Base-by-base conservation (phyloP, 2,113 vertebrate species). In the Oostethus manadensis region DNA sequence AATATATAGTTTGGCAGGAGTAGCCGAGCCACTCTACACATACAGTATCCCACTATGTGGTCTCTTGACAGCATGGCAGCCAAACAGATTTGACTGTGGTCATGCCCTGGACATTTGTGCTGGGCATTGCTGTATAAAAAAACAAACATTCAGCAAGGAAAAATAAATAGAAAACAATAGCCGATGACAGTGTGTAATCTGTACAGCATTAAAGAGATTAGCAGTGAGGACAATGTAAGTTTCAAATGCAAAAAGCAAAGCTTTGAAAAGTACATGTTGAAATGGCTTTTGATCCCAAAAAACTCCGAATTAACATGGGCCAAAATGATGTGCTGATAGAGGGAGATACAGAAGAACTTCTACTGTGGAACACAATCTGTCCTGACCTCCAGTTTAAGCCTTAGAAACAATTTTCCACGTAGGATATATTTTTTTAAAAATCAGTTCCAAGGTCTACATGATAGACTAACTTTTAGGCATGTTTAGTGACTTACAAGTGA, bases 41-140 rank as follows among this genome's bases (percentile, higher is more conserved):
- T 55, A n/a, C n/a, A n/a, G n/a, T n/a, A 45, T 54, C n/a, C 48
- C 44, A 17, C 54, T 61, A 11, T 53, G 51, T 55, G 62, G 57
- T 68, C 43, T 55, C 62, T 70, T 78, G 68, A 71, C 68, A 77
- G 46, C 20, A 49, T 63, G 54, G 38, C 71, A 59, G 55, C 58
- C 70, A 44, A 48, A 23, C 40, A 44, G 38, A 75, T 73, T 72
- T 38, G 58, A 55, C 75, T 64, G 44, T 45, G 51, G 22, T 64
- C 58, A 63, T 69, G 46, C 33, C 18, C 18, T 45, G 43, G n/a
- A n/a, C 47, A 29, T 22, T 40, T 61, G 43, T 57, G 13, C 18
- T 26, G 17, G 17, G 29, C 9, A n/a, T 33, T 17, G 18, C 17
- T 35, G 6, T 10, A 23, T 50, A 14, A 17, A 55, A 46, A 58